Evolutionary conservation across 2,113 vertebrate species (phyloP).

Genomic region (Scolopax mira): DNA sequence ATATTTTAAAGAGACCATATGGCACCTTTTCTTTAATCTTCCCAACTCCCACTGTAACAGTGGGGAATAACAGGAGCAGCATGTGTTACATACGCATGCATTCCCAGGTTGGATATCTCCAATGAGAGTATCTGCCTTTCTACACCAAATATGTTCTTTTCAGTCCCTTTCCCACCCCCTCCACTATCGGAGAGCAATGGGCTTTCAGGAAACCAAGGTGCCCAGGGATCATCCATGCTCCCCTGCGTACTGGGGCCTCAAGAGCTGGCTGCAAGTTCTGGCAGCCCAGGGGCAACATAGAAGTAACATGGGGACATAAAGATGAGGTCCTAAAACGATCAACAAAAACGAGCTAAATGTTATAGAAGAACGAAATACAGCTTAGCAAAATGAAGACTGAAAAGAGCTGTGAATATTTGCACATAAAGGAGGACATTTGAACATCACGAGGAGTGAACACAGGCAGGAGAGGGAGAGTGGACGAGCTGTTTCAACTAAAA

Average conservation of each 20-base stretch:
- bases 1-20: not conserved
- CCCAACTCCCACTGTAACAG: not conserved
- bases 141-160: accelerated
- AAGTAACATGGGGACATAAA: not conserved
- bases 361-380: not conserved
- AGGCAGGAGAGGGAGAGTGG: not conserved
- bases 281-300: not conserved
- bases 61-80: not conserved
- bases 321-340: not conserved
- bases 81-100: accelerated
- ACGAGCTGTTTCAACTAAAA: not conserved
- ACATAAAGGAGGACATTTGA: too few species aligned
- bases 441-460: not conserved
- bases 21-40: not conserved
- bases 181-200: accelerated
- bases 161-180: not conserved
- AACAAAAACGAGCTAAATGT: not conserved
- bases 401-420: not conserved
- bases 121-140: not conserved
- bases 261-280: not conserved
- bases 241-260: accelerated
- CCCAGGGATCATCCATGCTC: not conserved
- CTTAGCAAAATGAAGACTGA: not conserved
- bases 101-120: not conserved
- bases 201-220: not conserved